Evolutionary conservation across 2,888 invertebrate genomes (phyloP).

Genomic region (Invenusta paracnida): DNA sequence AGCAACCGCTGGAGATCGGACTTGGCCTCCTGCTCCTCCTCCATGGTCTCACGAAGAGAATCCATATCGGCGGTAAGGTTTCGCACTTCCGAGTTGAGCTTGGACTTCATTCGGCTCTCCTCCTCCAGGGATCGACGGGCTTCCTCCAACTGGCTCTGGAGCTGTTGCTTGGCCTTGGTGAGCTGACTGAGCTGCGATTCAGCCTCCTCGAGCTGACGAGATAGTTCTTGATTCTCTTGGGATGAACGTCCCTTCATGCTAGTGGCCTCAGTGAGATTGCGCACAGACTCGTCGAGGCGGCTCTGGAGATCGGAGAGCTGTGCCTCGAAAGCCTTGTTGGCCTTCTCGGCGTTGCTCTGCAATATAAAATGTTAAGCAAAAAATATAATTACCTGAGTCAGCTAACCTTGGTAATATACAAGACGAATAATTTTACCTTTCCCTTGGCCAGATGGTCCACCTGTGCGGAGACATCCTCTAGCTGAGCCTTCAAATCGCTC

Average conservation of each 20-base stretch:
- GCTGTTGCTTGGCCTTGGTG: slow-evolving; percentile 81
- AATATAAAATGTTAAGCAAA: slow-evolving; percentile 61
- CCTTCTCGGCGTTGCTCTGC: slow-evolving; percentile 96
- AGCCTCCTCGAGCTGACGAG: slow-evolving; percentile 93
- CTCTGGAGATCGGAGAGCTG: slow-evolving; percentile 88
- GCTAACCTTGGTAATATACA: neutral
- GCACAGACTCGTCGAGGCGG: slow-evolving; percentile 93
- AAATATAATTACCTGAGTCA: no score
- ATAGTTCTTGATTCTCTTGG: slow-evolving; percentile 91
- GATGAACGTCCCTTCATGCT: slow-evolving; percentile 91
- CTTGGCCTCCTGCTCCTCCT: slow-evolving; percentile 87
- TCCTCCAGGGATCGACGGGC: slow-evolving; percentile 95
- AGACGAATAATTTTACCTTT: neutral
- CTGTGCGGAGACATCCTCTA: slow-evolving; percentile 92
- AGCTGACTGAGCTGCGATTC: slow-evolving; percentile 87
- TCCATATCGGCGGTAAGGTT: slow-evolving; percentile 98
- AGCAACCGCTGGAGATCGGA: slow-evolving; percentile 96
- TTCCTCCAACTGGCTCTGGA: slow-evolving; percentile 92
- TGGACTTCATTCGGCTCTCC: slow-evolving; percentile 66
- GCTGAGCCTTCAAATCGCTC: slow-evolving; percentile 90
- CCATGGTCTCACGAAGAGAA: slow-evolving; percentile 95
- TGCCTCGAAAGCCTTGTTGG: slow-evolving; percentile 92
- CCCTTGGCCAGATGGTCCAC: slow-evolving; percentile 73
- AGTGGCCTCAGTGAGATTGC: slow-evolving; percentile 93
- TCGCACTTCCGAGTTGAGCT: slow-evolving; percentile 75